Evolutionary conservation across 2,888 invertebrate species (phyloP).

Genomic region (Leucophenga montana): DNA sequence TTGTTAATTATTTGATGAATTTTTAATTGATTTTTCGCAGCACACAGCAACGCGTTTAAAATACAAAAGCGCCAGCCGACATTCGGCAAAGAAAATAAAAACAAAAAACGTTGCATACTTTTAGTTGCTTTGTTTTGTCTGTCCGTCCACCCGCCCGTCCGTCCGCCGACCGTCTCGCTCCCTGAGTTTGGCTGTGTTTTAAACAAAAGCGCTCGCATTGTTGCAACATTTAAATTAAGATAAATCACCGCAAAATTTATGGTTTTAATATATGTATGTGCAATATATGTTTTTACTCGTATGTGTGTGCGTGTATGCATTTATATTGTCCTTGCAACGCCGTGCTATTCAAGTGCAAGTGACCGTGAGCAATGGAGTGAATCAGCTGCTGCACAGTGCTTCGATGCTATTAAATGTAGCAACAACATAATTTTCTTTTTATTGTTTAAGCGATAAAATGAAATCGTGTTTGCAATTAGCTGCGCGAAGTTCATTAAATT

Average conservation of each 20-base stretch:
- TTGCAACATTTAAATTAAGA: constrained; percentile 73
- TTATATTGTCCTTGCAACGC: constrained; percentile 7
- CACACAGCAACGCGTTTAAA: constrained; percentile 47
- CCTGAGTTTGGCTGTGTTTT: background rate
- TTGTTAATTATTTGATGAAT: constrained; percentile 71
- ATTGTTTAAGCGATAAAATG: too few relatives aligned
- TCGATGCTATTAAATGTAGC: too few relatives aligned
- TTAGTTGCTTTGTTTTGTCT: constrained; percentile 61
- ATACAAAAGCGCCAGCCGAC: constrained; percentile 30
- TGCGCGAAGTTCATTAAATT: too few relatives aligned
- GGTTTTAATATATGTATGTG: constrained; percentile 60
- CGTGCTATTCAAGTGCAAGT: background rate
- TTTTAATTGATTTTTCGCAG: constrained; percentile 70
- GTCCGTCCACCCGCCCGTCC: constrained; percentile 13
- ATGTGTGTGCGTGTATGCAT: constrained; percentile 21
- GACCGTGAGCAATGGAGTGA: background rate
- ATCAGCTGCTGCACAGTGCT: constrained; percentile 28
- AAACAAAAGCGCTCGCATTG: constrained; percentile 48
- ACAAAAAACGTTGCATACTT: constrained; percentile 52
- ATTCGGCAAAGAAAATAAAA: constrained; percentile 32
- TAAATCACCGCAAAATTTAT: constrained; percentile 73
- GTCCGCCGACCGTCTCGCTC: too few relatives aligned
- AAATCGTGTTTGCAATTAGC: too few relatives aligned
- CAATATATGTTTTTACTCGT: background rate
- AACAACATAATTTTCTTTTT: too few relatives aligned